Evolutionary conservation across 2,797 vertebrate species (phyloP), one percentile per base, ranked within the genome.

Genomic region (Silurus aristotelis): DNA sequence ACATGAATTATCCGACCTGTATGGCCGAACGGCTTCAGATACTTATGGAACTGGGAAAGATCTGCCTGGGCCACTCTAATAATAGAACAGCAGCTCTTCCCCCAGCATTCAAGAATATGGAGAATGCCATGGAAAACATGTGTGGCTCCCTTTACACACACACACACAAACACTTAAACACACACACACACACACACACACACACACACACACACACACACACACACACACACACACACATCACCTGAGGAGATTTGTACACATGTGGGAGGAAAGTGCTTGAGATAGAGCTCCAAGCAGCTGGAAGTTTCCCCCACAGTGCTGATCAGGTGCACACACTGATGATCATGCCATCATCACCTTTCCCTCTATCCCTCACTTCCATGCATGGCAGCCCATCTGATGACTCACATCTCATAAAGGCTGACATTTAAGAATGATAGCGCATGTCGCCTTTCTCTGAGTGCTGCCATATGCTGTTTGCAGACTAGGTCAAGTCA

Each of bases 81-180:
- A 94, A 94, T 93, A 93, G 94, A 91, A 91, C 79, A 91, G 93
- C 90, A 90, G 85, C 81, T 85, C 89, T 93, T 93, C 93, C 93
- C 89, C 89, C 63, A 94, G 93, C 89, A 88, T 84, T 82, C 91
- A 94, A 94, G 91, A 95, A 95, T 94, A 95, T 94, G 93, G 93
- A 94, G 75, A 85, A 84, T 60, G 52, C 72, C 84, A 87, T 31
- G 63, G 81, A 81, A 46, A 68, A 70, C 4, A 5, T 71, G 80
- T 82, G 73, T 75, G 63, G 46, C 61, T 67, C 48, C 25, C 67
- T 63, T 73, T 80, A 82, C 75, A 86, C 77, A 87, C 75, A 86
- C 77, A 87, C 75, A 86, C 86, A 82, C 63, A 63, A n/a, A 70
- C 31, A 77, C 27, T 38, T 17, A 12, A 8, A 67, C 72, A 78